Evolutionary conservation across 1,140 invertebrate genomes (phyloP), one percentile per base, ranked within the genome.

Genomic region (Drosophila parabipectinata): DNA sequence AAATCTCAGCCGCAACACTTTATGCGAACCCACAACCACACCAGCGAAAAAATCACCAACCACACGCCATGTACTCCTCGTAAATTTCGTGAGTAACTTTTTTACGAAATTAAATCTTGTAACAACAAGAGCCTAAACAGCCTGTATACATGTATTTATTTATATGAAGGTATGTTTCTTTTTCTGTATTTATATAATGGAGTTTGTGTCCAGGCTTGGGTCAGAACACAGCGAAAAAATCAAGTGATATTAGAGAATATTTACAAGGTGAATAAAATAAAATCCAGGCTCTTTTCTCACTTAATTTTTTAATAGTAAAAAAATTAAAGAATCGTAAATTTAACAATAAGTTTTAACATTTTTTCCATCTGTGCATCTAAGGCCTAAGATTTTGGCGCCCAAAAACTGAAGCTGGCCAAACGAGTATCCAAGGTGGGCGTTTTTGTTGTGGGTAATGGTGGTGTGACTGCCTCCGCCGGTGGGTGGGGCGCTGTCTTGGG

Each of bases 71-170:
- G 84, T 90, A 84, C 84, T 89, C 69, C 84, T 89, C 84, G 66
- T 89, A 89, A 89, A 89, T 89, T 85, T 83, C 72, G 59, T 79
- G 79, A 90, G 80, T 83, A 89, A 89, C 84, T 89, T 89, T 88
- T 89, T 89, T 89, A 89, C 84, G 80, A 89, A 89, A 89, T 89
- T 80, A 89, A 89, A 89, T 89, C 84, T 89, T 89, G 84, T 84
- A 68, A 88, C 83, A 88, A 74, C 83, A 79, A 77, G 77, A 77
- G 67, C 67, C 53, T 41, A 77, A 77, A 48, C 47, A 63, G 52
- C 62, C 26, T 61, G 51, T 59, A 54, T 51, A 72, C 54, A 74
- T 34, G 24, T 55, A 59, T 64, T 62, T 57, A 75, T 47, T 77
- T 47, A 54, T 50, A 66, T 18, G 41, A 62, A 51, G 47, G 52